phyloP scores from a whole-genome alignment of 2,888 invertebrate genomes.

The Pecten maximus region DNA sequence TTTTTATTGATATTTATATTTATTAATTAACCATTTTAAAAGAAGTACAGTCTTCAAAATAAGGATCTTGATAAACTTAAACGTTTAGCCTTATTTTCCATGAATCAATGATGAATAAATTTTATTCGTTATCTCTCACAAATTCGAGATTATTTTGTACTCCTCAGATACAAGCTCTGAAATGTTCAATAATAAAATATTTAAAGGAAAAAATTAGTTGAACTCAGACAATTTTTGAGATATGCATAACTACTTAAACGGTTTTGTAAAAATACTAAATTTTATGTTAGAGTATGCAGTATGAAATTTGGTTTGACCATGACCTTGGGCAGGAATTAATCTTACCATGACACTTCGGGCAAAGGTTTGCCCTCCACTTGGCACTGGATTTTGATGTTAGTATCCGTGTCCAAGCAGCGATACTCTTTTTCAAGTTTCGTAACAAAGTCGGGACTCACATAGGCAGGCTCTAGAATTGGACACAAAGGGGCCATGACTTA shows the following conservation, averaged over 20 bases:
- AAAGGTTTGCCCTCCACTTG: conserved; percentile 62
- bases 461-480: conserved; percentile 37
- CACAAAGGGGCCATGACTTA: background rate
- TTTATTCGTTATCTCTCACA: too few species aligned
- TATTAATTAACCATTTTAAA: background rate
- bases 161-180: background rate
- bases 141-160: too few species aligned
- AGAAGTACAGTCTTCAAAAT: background rate
- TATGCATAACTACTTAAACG: background rate
- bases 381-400: conserved; percentile 60
- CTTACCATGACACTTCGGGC: conserved; percentile 63
- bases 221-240: background rate
- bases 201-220: background rate
- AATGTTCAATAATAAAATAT: too few species aligned
- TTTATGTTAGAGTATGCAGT: background rate
- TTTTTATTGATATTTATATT: background rate
- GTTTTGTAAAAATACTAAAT: background rate
- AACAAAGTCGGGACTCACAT: conserved; percentile 61
- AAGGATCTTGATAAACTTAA: background rate
- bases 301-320: background rate
- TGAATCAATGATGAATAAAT: too few species aligned
- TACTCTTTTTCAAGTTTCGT: conserved; percentile 58
- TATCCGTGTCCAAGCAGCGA: conserved; percentile 61
- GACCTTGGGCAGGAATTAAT: background rate
- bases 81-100: too few species aligned